These are phyloP conservation scores for Hydroisotoma schaefferi DNA, from an alignment of 2,888 invertebrate genomes.

Conservation along the genomic window DNA sequence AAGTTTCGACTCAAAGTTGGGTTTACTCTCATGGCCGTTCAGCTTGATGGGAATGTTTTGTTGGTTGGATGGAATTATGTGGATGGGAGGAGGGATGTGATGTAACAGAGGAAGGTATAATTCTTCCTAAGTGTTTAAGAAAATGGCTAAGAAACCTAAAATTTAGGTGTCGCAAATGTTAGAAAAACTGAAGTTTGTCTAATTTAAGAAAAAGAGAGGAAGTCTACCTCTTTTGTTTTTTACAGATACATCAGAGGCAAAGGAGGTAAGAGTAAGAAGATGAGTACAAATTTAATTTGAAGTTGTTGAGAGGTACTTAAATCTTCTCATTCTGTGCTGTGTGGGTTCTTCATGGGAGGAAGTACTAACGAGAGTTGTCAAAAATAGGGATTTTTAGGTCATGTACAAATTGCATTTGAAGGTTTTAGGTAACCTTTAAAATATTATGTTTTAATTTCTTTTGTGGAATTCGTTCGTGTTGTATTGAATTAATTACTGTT, in stretches of 20 bases:
- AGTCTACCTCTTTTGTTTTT: slow-evolving; percentile 7
- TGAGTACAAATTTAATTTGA: slow-evolving; percentile 6
- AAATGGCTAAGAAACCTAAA: background rate
- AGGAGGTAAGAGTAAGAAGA: slow-evolving; percentile 2
- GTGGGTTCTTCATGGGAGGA: background rate
- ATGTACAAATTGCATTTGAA: background rate
- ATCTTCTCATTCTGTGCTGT: background rate
- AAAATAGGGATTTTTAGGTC: too few relatives aligned
- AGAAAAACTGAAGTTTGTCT: background rate
- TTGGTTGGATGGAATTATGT: too few relatives aligned
- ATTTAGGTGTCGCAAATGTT: slow-evolving; percentile 15
- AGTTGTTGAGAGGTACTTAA: slow-evolving; percentile 6
- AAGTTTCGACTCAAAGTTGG: too few relatives aligned
- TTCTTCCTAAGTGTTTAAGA: background rate
- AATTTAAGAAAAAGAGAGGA: slow-evolving; percentile 6
- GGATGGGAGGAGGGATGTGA: background rate
- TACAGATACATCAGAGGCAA: background rate
- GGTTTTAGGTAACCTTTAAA: background rate
- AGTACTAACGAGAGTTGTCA: slow-evolving; percentile 3
- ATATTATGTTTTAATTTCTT: background rate
- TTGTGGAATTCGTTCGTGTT: background rate
- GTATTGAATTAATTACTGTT: background rate
- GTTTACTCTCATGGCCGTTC: too few relatives aligned
- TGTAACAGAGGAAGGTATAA: slow-evolving; percentile 4
- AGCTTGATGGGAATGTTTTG: too few relatives aligned